A percentile compares a stretch with the other conserved stretches of the same genome.
phyloP scores from a whole-genome alignment of 2,113 vertebrate species.

The Ellobius talpinus region DNA sequence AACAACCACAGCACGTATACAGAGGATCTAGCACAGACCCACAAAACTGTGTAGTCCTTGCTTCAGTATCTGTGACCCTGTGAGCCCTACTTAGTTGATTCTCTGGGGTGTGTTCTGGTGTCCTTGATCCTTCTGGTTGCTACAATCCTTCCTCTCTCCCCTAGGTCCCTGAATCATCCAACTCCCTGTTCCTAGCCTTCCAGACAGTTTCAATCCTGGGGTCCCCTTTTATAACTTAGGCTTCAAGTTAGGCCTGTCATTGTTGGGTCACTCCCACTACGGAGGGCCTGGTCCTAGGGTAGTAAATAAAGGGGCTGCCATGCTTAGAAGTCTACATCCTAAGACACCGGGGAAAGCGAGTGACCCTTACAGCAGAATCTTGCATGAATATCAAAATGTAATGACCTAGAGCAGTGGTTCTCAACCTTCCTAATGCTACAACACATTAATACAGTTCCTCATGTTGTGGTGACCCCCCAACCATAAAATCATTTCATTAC shows the following conservation, averaged over 20 bases:
- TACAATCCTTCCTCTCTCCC: background rate
- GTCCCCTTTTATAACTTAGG: background rate
- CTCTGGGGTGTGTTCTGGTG: background rate
- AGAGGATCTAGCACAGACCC: background rate
- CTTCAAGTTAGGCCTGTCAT: background rate
- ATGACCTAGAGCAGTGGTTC: background rate
- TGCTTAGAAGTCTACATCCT: background rate
- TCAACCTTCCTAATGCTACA: background rate
- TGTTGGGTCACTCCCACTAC: background rate
- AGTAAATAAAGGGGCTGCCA: background rate
- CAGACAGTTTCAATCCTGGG: background rate
- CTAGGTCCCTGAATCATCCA: background rate
- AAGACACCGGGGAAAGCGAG: accelerated
- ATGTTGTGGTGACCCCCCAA: background rate
- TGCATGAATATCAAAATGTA: background rate
- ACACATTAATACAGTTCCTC: background rate
- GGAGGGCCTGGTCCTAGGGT: background rate
- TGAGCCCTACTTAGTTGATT: background rate
- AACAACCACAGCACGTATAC: background rate
- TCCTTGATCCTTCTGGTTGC: background rate
- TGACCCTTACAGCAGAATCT: background rate
- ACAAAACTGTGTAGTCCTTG: background rate
- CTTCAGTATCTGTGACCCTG: background rate
- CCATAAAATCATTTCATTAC: background rate
- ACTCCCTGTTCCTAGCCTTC: background rate